Evolutionary conservation across 2,888 invertebrate species (phyloP), one percentile per base, ranked within the genome.

Genomic region (Limnephilus auricula): DNA sequence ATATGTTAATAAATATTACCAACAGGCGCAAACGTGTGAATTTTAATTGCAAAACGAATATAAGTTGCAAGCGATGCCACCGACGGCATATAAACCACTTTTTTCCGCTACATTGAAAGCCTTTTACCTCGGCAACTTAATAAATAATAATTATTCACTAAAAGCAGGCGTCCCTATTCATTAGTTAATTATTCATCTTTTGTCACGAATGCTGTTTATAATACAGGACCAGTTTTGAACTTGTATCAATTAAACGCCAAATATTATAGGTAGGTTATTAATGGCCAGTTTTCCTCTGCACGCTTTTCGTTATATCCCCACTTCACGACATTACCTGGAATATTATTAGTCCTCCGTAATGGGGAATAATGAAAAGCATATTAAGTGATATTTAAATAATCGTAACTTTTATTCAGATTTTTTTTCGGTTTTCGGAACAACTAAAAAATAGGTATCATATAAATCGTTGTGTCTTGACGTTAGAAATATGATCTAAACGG

Each of bases 231-330:
- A 82, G n/a, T 34, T 82, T 82, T 32, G 25, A 82, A 82, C 37
- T 82, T 34, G 25, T 34, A 34, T 82, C 34, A 82, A 82, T 32
- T 32, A 82, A 34, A 82, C 82, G 25, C 34, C 82, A 9, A 82
- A 82, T 82, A 34, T 82, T 82, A 65, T 65, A n/a, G 65, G 18
- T 82, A 2, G 25, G 82, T 82, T 82, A 34, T 34, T 82, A 82
- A 32, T 82, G 34, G 32, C 13, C 15, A 82, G 18, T 32, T 31
- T 82, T 82, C 34, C 82, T 34, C 31, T 32, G 34, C 82, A 82
- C 82, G 82, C 82, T 82, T 82, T 34, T 32, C 82, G 32, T 82
- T 82, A 31, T 82, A 32, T 32, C 5, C 4, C 18, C 34, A 82
- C 34, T 32, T 50, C 13, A 82, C 32, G 32, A 82, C 32, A 82